These are phyloP conservation scores for Mus pahari DNA, from an alignment of 2,113 vertebrate genomes.

Conservation along the genomic window DNA sequence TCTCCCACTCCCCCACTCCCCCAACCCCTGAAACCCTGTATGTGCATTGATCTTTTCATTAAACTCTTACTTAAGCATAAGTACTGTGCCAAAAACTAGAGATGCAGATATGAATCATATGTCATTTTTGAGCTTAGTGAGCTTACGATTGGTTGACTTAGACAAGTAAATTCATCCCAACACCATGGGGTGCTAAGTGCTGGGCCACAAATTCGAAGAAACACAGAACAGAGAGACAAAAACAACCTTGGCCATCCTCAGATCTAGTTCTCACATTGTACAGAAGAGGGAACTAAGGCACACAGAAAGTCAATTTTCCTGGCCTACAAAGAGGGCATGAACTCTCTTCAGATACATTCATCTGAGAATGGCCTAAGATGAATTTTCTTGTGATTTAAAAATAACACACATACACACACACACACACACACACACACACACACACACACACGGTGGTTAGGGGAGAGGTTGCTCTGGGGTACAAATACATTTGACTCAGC, in stretches of 20 bases:
- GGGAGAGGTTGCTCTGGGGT: not conserved
- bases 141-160: not conserved
- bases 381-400: conserved; percentile 18
- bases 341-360: not conserved
- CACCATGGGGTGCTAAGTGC: not conserved
- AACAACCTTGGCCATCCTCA: not conserved
- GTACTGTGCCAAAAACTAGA: not conserved
- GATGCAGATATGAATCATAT: not conserved
- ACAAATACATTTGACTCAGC: not conserved
- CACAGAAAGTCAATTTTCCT: not conserved
- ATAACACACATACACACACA: not conserved
- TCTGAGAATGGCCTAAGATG: not conserved
- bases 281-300: not conserved
- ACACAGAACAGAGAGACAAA: not conserved
- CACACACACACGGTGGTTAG: not conserved
- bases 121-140: not conserved
- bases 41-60: not conserved
- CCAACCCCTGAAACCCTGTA: not conserved
- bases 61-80: not conserved
- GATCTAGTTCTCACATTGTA: not conserved
- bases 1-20: not conserved
- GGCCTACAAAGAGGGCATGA: not conserved
- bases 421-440: too few relatives aligned
- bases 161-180: not conserved
- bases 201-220: not conserved